phyloP scores from a whole-genome alignment of 2,113 vertebrate species.

The Chloebia gouldiae region DNA sequence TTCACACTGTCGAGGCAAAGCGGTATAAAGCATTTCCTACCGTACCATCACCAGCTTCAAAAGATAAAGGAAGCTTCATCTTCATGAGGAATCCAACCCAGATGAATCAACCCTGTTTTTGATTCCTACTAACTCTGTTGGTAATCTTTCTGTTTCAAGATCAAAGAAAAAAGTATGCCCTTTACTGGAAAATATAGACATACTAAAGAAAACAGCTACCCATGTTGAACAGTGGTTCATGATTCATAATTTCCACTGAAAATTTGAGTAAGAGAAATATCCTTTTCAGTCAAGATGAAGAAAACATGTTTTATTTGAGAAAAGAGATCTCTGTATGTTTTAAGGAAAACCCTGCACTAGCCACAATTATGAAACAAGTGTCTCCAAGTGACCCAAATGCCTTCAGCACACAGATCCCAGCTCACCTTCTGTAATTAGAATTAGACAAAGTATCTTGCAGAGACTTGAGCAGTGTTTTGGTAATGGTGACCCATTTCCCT shows the following conservation, averaged over 20 bases:
- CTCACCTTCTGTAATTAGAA: not conserved
- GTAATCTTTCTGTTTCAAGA: not conserved
- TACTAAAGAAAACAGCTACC: not conserved
- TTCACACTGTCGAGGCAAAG: not conserved
- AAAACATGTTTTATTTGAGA: not conserved
- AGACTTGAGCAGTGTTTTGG: not conserved
- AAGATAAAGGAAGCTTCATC: not conserved
- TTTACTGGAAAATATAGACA: not conserved
- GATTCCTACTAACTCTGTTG: not conserved
- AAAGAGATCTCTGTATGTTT: not conserved
- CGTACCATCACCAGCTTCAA: not conserved
- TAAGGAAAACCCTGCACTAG: not conserved
- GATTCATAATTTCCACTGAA: slow-evolving; percentile 27
- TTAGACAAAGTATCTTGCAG: not conserved
- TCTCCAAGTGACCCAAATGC: not conserved
- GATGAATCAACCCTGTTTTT: not conserved
- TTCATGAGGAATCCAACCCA: not conserved
- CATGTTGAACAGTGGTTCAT: not conserved
- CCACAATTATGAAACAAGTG: not conserved
- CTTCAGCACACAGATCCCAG: not conserved
- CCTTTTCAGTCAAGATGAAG: not conserved
- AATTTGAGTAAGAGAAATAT: not conserved
- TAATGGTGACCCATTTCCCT: not conserved
- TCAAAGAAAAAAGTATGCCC: not conserved
- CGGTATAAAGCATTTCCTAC: not conserved